Conservation (phyloP, 53 echinoderm and acorn worm genomes). For the Holothuria scabra region DNA sequence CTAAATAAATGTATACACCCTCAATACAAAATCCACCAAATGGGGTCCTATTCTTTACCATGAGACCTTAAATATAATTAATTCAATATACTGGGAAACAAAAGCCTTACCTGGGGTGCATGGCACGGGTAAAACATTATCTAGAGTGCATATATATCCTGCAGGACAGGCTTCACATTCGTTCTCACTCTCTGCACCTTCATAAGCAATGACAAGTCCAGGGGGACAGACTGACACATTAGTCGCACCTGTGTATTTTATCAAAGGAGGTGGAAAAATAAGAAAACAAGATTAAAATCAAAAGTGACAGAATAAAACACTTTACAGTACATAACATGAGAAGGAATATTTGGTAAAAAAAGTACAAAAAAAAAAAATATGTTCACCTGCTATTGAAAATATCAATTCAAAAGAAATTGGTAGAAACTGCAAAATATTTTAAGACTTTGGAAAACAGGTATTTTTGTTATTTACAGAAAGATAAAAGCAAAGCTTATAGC, state of each 20-base stretch:
- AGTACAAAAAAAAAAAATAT: not conserved
- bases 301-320: not conserved
- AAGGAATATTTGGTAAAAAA: not conserved
- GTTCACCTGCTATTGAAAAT: too few relatives aligned
- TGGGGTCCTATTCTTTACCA: too few relatives aligned
- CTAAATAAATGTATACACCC: too few relatives aligned
- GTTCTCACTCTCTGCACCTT: constrained; percentile 73
- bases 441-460: too few relatives aligned
- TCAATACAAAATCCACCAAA: too few relatives aligned
- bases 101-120: constrained; percentile 82
- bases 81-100: too few relatives aligned
- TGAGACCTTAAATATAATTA: too few relatives aligned
- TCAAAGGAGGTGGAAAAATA: not conserved
- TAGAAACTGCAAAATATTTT: too few relatives aligned
- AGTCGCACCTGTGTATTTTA: constrained; percentile 66
- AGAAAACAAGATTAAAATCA: not conserved
- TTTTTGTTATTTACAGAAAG: too few relatives aligned
- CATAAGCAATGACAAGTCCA: constrained; percentile 82
- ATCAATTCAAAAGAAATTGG: too few relatives aligned
- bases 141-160: constrained; percentile 86
- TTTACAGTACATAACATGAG: not conserved
- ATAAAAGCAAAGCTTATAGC: too few relatives aligned
- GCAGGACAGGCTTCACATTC: constrained; percentile 94
- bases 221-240: constrained; percentile 82
- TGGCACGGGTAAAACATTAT: constrained; percentile 76